Conservation (phyloP, 2,888 invertebrate species). For the Deilephila elpenor region DNA sequence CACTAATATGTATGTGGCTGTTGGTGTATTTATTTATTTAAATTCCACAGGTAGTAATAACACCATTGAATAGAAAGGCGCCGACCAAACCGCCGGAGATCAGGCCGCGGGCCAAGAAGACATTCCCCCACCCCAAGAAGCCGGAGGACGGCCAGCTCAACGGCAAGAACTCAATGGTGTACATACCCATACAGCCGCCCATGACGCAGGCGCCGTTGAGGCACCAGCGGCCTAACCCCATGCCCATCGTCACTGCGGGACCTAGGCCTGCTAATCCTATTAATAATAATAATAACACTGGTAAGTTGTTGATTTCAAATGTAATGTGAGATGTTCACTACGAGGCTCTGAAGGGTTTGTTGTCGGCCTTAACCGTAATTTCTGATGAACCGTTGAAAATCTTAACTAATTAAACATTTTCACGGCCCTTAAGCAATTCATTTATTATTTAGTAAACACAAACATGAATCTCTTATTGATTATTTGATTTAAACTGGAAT, state of each 20-base stretch:
- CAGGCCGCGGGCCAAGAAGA: constrained; percentile 68
- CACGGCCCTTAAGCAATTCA: no score
- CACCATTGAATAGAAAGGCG: constrained; percentile 52
- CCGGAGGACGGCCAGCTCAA: constrained; percentile 66
- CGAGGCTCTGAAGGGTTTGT: no score
- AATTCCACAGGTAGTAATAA: constrained; percentile 51
- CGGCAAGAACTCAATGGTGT: constrained; percentile 79
- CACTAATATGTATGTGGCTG: no score
- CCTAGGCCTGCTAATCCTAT: constrained; percentile 42
- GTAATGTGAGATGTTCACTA: no score
- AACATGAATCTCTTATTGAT: no score
- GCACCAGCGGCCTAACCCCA: constrained; percentile 24
- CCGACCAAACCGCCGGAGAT: constrained; percentile 53
- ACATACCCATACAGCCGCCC: constrained; percentile 80
- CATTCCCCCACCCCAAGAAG: constrained; percentile 73
- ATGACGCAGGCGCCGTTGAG: constrained; percentile 66
- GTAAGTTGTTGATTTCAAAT: constrained; percentile 45
- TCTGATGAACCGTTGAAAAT: no score
- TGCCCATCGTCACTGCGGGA: constrained; percentile 29
- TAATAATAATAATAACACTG: constrained; percentile 32
- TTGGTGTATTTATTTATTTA: no score
- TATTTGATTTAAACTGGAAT: no score
- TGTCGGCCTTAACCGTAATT: no score
- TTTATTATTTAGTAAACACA: no score
- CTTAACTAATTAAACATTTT: no score